Conservation (phyloP, 2,888 invertebrate species). For the Apamea anceps region DNA sequence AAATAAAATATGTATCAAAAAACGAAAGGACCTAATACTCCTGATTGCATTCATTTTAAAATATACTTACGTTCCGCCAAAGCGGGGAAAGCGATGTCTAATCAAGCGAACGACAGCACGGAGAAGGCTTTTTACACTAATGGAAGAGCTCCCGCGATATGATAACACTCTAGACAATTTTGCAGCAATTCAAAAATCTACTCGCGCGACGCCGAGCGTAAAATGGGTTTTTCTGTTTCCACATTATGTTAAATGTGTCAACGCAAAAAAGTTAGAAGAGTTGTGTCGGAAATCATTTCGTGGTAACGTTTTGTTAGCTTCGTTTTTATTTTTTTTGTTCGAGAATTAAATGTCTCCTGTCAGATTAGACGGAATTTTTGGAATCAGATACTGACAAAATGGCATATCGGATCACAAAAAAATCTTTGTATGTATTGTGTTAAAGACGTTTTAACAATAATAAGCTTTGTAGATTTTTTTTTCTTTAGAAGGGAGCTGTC, state of each 20-base stretch:
- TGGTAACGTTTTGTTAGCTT: conserved; percentile 5
- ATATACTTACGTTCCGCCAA: conserved; percentile 57
- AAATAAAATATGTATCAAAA: conserved; percentile 48
- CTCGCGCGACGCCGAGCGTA: conserved; percentile 43
- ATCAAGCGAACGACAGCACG: conserved; percentile 70
- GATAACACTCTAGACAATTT: conserved; percentile 73
- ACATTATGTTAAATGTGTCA: conserved; percentile 48
- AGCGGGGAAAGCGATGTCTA: conserved; percentile 69
- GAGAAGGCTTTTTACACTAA: conserved; percentile 71
- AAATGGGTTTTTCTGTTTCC: conserved; percentile 59
- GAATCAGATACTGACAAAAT: conserved; percentile 23
- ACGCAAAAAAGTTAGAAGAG: conserved; percentile 29
- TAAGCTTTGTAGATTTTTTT: not conserved
- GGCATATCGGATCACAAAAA: not conserved
- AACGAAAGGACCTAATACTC: conserved; percentile 45
- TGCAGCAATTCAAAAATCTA: conserved; percentile 65
- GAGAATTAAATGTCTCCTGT: conserved; percentile 35
- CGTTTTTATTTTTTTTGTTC: conserved; percentile 25
- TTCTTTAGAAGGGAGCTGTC: not conserved
- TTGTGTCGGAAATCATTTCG: conserved; percentile 37
- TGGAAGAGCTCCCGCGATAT: conserved; percentile 70
- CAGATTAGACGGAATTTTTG: conserved; percentile 13
- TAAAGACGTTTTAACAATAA: not conserved
- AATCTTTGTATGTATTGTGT: not conserved
- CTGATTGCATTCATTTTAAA: conserved; percentile 59